phyloP scores from a whole-genome alignment of 2,888 invertebrate species.

The Cantharis rustica region DNA sequence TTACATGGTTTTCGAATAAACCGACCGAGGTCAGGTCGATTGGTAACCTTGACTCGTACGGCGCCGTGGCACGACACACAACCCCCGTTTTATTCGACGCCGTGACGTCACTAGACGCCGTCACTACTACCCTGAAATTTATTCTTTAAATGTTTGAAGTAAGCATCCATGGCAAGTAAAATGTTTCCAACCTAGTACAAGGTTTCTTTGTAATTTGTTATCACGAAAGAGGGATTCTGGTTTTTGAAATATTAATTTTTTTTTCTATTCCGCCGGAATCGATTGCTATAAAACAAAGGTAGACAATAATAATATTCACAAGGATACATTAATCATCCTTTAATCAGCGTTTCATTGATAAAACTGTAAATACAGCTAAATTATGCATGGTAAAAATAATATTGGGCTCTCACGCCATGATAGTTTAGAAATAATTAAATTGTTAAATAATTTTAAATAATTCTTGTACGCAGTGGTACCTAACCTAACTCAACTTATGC shows the following conservation, averaged over 20 bases:
- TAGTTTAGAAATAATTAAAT: not conserved
- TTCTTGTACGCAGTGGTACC: not conserved
- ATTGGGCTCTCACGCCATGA: not conserved
- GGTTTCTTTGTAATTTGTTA: not conserved
- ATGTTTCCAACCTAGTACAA: not conserved
- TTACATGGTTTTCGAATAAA: constrained; percentile 23
- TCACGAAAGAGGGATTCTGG: not conserved
- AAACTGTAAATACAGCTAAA: not conserved
- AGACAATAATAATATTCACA: not conserved
- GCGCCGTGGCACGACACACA: constrained; percentile 30
- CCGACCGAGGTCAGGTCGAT: constrained; percentile 40
- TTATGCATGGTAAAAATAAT: not conserved
- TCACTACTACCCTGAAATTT: constrained; percentile 9
- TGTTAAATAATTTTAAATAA: not conserved
- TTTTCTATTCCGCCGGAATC: not conserved
- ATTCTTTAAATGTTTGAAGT: not conserved
- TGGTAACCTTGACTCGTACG: constrained; percentile 40
- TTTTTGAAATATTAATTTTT: not conserved
- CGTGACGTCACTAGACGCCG: constrained; percentile 33
- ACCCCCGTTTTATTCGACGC: constrained; percentile 29
- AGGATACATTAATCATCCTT: not conserved
- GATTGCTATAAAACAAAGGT: not conserved
- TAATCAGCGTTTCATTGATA: not conserved
- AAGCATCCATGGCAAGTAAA: not conserved
- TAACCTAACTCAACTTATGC: not conserved